These are phyloP conservation scores for Empidonax traillii DNA, from an alignment of 2,113 vertebrate genomes.

Conservation along the genomic window DNA sequence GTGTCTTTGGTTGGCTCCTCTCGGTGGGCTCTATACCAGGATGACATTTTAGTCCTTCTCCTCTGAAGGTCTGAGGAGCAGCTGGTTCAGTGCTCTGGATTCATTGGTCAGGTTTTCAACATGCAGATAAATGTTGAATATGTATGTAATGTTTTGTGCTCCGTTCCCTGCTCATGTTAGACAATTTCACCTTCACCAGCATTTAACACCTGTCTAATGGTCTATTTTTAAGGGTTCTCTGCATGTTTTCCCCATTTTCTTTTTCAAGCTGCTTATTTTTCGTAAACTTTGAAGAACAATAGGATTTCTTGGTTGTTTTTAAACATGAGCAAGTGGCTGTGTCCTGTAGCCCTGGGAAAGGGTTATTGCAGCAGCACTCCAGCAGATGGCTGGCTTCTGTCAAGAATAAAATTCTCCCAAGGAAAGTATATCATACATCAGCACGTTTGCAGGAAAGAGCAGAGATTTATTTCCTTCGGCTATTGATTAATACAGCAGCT, in stretches of 20 bases:
- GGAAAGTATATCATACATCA: not conserved
- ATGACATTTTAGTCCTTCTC: not conserved
- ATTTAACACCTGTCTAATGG: not conserved
- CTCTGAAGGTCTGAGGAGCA: not conserved
- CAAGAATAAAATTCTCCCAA: conserved; percentile 40
- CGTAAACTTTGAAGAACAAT: not conserved
- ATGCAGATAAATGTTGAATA: not conserved
- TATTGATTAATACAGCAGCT: conserved; percentile 1
- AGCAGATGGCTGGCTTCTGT: conserved; percentile 68
- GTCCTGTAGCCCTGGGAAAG: not conserved
- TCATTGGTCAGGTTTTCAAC: not conserved
- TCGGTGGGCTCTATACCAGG: not conserved
- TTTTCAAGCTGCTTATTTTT: not conserved
- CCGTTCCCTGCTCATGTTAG: not conserved
- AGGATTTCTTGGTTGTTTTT: not conserved
- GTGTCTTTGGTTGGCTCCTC: not conserved
- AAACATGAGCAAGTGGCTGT: not conserved
- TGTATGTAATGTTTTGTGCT: not conserved
- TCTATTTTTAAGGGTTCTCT: not conserved
- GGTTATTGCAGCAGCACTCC: conserved; percentile 44
- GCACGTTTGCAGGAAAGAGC: not conserved
- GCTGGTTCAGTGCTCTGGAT: not conserved
- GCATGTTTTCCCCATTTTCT: not conserved
- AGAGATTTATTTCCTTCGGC: not conserved
- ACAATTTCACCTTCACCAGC: not conserved